Conservation (phyloP, 2,113 vertebrate species). For the Petaurus breviceps region DNA sequence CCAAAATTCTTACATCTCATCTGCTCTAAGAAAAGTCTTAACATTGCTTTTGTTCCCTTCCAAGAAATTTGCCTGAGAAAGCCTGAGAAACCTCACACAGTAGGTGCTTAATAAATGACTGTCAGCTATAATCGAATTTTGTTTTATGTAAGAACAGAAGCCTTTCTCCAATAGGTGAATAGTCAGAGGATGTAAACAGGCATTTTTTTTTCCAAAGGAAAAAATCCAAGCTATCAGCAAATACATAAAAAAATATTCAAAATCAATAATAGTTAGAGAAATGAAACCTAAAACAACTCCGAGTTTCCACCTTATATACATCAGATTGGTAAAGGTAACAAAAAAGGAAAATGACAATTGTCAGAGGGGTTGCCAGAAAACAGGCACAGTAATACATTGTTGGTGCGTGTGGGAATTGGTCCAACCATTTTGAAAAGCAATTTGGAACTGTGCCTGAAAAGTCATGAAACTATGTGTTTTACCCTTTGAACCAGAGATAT, state of each 20-base stretch:
- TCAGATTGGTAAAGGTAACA: neutral
- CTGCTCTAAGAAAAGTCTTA: neutral
- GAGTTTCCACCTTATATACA: neutral
- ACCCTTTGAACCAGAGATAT: neutral
- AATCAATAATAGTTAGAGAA: neutral
- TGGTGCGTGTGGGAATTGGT: neutral
- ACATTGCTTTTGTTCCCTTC: neutral
- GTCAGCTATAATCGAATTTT: neutral
- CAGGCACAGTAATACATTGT: neutral
- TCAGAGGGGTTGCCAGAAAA: neutral
- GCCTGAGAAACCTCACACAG: neutral
- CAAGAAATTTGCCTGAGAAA: constrained; percentile 3
- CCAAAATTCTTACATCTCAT: neutral
- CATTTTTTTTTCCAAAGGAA: neutral
- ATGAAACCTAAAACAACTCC: neutral
- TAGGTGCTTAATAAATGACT: neutral
- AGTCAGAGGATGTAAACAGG: neutral
- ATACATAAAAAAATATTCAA: neutral
- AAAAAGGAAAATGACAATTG: neutral
- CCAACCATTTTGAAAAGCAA: neutral
- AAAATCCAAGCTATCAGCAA: neutral
- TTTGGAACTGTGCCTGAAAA: neutral
- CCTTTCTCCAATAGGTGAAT: neutral
- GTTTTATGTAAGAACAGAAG: neutral
- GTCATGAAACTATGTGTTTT: neutral